Percentiles rank a stretch among this genome's conserved stretches.
phyloP scores from a whole-genome alignment of 2,113 vertebrate genomes.

The Electrona antarctica region DNA sequence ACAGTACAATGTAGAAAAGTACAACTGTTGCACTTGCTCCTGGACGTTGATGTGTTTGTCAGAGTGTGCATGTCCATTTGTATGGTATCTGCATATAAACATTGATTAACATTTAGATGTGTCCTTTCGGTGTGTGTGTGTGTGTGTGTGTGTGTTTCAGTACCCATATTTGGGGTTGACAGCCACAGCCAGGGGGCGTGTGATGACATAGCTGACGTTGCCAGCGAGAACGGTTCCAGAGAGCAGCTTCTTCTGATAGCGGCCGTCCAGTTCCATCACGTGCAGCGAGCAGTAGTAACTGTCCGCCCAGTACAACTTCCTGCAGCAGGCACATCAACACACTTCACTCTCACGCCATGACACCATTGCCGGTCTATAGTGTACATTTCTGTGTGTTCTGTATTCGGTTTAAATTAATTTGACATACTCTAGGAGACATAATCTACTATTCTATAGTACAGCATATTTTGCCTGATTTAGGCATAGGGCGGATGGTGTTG shows the following conservation, averaged over 20 bases:
- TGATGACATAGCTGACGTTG: slow-evolving; percentile 63
- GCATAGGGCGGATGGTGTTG: too few species aligned
- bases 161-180: slow-evolving; percentile 79
- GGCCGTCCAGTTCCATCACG: slow-evolving; percentile 77
- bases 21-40: too few species aligned
- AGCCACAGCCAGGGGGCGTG: slow-evolving; percentile 66
- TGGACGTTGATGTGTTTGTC: not conserved
- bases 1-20: not conserved
- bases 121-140: too few species aligned
- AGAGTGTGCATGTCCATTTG: not conserved
- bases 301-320: slow-evolving; percentile 76
- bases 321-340: slow-evolving; percentile 34
- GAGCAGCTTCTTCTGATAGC: slow-evolving; percentile 68
- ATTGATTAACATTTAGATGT: too few species aligned
- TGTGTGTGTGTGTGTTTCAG: not conserved
- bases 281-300: slow-evolving; percentile 62
- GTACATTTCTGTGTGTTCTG: too few species aligned
- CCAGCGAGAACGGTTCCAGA: slow-evolving; percentile 56
- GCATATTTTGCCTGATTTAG: too few species aligned
- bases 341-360: not conserved
- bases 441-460: too few species aligned
- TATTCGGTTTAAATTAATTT: too few species aligned
- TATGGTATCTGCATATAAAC: too few species aligned
- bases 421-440: too few species aligned
- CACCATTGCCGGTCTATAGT: not conserved